phyloP scores from a whole-genome alignment of 1,140 invertebrate species.

The Drosophila nannoptera region DNA sequence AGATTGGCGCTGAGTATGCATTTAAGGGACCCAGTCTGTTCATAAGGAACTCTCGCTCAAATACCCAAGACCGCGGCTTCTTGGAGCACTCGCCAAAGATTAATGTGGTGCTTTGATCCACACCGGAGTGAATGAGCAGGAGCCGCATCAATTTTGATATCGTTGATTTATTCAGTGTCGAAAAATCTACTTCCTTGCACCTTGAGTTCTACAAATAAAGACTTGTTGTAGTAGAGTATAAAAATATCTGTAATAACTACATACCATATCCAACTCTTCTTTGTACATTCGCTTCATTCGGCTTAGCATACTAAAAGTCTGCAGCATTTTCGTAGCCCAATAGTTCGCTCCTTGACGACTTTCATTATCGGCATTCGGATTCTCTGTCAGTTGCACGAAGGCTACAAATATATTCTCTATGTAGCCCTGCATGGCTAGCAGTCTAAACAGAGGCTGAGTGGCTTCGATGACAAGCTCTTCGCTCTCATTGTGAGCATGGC shows the following conservation, averaged over 20 bases:
- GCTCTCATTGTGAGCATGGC: conserved; percentile 21
- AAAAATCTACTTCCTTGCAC: conserved; percentile 50
- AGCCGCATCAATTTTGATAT: conserved; percentile 49
- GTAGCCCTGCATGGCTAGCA: conserved; percentile 62
- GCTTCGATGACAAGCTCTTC: conserved; percentile 50
- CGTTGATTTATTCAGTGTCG: conserved; percentile 41
- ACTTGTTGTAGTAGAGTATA: neutral
- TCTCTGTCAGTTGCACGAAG: conserved; percentile 61
- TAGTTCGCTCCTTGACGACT: conserved; percentile 61
- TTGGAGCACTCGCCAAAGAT: conserved; percentile 65
- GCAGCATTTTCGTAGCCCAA: conserved; percentile 64
- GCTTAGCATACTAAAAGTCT: conserved; percentile 59
- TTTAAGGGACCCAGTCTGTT: conserved; percentile 44
- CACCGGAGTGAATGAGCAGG: conserved; percentile 58
- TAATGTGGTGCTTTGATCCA: conserved; percentile 53
- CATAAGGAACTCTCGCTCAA: conserved; percentile 57
- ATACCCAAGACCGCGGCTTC: conserved; percentile 59
- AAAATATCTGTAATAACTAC: neutral
- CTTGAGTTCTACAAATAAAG: conserved; percentile 46
- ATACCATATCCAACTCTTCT: conserved; percentile 66
- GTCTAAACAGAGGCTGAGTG: conserved; percentile 61
- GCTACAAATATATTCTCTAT: conserved; percentile 64
- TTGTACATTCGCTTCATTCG: conserved; percentile 73
- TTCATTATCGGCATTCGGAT: conserved; percentile 24
- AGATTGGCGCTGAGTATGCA: conserved; percentile 47